A percentile compares a stretch with the other conserved stretches of the same genome.
These are phyloP conservation scores for Hylia prasina DNA, from an alignment of 2,113 vertebrate genomes.

Conservation along the genomic window DNA sequence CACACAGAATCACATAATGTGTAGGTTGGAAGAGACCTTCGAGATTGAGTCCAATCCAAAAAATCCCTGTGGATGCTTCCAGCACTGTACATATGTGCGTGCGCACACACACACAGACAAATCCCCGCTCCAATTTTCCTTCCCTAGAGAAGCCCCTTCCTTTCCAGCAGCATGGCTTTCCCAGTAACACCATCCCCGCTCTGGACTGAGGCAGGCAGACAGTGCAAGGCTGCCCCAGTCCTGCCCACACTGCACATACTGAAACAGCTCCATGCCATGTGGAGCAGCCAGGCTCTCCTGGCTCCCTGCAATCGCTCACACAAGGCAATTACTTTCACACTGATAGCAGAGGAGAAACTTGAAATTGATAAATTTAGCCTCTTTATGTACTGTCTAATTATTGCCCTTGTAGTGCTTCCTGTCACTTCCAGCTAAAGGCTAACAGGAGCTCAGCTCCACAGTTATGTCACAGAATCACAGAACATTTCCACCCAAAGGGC, in stretches of 20 bases:
- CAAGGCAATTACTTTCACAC: neutral
- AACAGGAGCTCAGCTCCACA: neutral
- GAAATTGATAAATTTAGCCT: neutral
- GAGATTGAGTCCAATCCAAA: too few species aligned
- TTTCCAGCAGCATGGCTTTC: neutral
- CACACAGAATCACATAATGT: too few species aligned
- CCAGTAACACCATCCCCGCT: rapidly evolving
- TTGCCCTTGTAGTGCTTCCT: neutral
- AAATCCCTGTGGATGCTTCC: neutral
- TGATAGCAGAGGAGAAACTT: neutral
- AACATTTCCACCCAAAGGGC: neutral
- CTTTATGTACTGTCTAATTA: neutral
- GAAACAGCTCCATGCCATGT: rapidly evolving
- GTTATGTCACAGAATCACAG: neutral
- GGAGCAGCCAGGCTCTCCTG: neutral
- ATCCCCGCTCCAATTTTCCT: neutral
- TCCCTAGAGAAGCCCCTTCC: neutral
- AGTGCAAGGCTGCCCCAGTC: neutral
- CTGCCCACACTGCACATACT: neutral
- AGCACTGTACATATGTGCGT: neutral
- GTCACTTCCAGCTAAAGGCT: neutral
- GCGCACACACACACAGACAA: neutral
- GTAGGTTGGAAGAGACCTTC: too few species aligned
- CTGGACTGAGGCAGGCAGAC: neutral
- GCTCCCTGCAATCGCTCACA: neutral